Base-by-base conservation (phyloP, 1,140 invertebrate species). In the Proales similis region DNA sequence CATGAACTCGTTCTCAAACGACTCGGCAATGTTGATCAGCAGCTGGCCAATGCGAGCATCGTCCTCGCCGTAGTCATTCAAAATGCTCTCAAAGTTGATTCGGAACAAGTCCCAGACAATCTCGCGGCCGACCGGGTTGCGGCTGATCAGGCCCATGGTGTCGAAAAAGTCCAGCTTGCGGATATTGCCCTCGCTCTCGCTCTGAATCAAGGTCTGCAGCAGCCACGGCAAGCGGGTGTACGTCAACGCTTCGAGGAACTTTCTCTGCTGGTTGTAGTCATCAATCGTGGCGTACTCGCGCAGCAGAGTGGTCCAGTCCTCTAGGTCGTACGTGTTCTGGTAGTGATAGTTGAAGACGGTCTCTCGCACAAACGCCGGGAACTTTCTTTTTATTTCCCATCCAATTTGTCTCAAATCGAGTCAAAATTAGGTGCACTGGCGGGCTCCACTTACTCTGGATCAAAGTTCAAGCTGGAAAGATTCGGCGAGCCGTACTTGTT, bases 1-100 rank as follows among this genome's bases (percentile, higher is more conserved):
- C 36, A 57, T 14, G 32, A 42, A 57, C 9, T 57, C 36, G n/a
- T 57, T 57, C 20, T 57, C 51, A 57, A 57, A 57, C 19, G 51
- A 19, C 26, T 22, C 30, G 11, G 36, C 27, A 12, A 57, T 57
- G n/a, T 57, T 42, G 24, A 57, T 4, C 1, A 57, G 29, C 51
- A 57, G 39, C 17, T 30, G 33, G 45, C 51, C 51, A 14, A 57
- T 3, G 27, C 51, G 26, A n/a, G 51, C 2, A 43, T 57, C 51
- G 22, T 57, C 51, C 17, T 42, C 51, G 11, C 51, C 51, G 14
- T 19, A 57, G 29, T 57, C 36, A 9, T 57, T 42, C 9, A 22
- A 7, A n/a, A 57, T 2, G n/a, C 45, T 27, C 19, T n/a, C 11
- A 42, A 32, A 57, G 45, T 57, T 57, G 19, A 57, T 57, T 26